Evolutionary conservation across 2,797 vertebrate genomes (phyloP).

Genomic region (Paramormyrops hopkinsi): DNA sequence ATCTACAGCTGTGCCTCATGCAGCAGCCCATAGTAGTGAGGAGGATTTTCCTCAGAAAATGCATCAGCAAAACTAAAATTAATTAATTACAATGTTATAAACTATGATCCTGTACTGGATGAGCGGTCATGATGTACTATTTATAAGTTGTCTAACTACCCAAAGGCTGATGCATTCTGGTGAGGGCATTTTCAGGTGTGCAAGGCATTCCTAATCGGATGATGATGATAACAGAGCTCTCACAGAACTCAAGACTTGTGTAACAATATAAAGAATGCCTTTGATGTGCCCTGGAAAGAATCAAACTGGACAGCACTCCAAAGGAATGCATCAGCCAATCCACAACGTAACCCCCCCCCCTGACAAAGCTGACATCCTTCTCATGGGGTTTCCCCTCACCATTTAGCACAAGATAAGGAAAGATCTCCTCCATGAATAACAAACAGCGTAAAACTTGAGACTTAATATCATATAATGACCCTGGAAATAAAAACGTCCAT

Average conservation of each 20-base stretch:
- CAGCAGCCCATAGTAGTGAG: background rate
- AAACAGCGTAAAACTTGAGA: background rate
- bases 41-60: background rate
- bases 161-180: background rate
- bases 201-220: background rate
- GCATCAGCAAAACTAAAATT: background rate
- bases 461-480: background rate
- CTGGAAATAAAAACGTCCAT: background rate
- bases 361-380: background rate
- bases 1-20: background rate
- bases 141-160: background rate
- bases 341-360: background rate
- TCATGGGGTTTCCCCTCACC: background rate
- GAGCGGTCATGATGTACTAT: background rate
- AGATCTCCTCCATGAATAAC: background rate
- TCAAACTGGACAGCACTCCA: background rate
- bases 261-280: background rate
- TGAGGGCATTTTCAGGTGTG: background rate
- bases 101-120: background rate
- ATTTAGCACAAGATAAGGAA: background rate
- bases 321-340: background rate
- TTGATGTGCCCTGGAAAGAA: background rate
- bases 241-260: background rate
- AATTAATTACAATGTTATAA: background rate
- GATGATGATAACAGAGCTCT: background rate